These are phyloP conservation scores for Meda fulgida DNA, from an alignment of 2,797 vertebrate species.

Conservation along the genomic window DNA sequence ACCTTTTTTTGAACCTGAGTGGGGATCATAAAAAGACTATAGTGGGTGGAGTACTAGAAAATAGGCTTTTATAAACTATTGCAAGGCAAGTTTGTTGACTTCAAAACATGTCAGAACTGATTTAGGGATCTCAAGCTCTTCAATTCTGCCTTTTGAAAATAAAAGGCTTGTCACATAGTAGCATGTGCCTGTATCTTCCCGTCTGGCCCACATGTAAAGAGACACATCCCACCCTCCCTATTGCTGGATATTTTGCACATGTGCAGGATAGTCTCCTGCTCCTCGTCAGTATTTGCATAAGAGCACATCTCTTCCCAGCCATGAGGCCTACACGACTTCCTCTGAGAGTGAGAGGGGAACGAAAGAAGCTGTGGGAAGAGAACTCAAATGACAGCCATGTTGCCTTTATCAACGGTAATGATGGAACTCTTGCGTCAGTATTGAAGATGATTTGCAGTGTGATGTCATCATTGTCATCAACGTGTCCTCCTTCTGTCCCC, in stretches of 20 bases:
- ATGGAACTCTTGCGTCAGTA: constrained; percentile 66
- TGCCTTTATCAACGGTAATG: constrained; percentile 68
- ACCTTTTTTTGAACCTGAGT: constrained; percentile 33
- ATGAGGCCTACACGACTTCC: constrained; percentile 3
- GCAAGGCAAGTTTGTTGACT: not conserved
- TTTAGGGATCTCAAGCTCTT: constrained; percentile 5
- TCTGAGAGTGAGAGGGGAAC: constrained; percentile 4
- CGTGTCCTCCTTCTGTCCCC: constrained; percentile 26
- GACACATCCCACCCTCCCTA: constrained; percentile 63
- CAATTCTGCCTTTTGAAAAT: constrained; percentile 31
- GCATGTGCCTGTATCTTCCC: constrained; percentile 53
- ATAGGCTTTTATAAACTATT: not conserved
- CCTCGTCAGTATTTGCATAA: constrained; percentile 75
- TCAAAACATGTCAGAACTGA: not conserved
- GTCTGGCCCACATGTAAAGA: constrained; percentile 64
- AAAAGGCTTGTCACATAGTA: not conserved
- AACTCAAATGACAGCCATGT: constrained; percentile 43
- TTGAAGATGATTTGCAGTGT: constrained; percentile 54
- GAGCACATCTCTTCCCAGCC: constrained; percentile 48
- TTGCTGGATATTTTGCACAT: constrained; percentile 74
- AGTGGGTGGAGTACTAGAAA: not conserved
- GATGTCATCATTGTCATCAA: constrained; percentile 15
- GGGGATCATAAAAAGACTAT: constrained; percentile 11
- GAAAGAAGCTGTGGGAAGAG: constrained; percentile 38
- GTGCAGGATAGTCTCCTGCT: constrained; percentile 66